phyloP scores from a whole-genome alignment of 1,140 invertebrate species.

The Aphidius gifuensis region DNA sequence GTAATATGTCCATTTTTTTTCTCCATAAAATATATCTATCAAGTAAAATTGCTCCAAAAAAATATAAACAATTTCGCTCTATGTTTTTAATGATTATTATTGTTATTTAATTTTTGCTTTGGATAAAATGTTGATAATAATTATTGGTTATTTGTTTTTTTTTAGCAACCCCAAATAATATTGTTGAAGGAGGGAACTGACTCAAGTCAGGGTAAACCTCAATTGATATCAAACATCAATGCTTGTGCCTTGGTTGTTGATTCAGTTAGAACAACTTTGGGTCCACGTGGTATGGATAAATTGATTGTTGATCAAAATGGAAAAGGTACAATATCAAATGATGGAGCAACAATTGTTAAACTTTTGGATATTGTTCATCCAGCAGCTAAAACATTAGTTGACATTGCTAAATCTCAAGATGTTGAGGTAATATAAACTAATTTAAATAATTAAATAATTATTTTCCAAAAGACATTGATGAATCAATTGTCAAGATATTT shows the following conservation, averaged over 20 bases:
- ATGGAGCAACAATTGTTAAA: constrained; percentile 99
- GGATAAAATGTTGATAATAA: no score
- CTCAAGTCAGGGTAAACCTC: constrained; percentile 90
- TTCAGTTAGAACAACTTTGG: constrained; percentile 93
- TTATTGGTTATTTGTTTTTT: constrained; percentile 29
- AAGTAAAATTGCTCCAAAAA: no score
- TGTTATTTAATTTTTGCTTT: no score
- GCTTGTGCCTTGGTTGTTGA: constrained; percentile 97
- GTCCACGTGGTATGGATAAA: constrained; percentile 99
- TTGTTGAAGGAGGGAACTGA: constrained; percentile 98
- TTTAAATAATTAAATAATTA: background rate
- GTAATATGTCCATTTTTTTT: no score
- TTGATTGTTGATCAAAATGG: constrained; percentile 88
- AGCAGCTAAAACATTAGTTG: constrained; percentile 94
- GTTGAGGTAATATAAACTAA: constrained; percentile 72
- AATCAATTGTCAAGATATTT: background rate
- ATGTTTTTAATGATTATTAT: no score
- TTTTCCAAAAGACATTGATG: constrained; percentile 11
- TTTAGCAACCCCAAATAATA: constrained; percentile 95
- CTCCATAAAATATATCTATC: no score
- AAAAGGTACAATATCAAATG: constrained; percentile 97
- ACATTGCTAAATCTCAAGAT: constrained; percentile 99
- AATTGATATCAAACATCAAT: constrained; percentile 98
- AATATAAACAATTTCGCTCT: no score
- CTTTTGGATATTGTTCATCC: constrained; percentile 96